Evolutionary conservation across 1,140 invertebrate genomes (phyloP), one percentile per base, ranked within the genome.

Genomic region (Diorhabda elongata): DNA sequence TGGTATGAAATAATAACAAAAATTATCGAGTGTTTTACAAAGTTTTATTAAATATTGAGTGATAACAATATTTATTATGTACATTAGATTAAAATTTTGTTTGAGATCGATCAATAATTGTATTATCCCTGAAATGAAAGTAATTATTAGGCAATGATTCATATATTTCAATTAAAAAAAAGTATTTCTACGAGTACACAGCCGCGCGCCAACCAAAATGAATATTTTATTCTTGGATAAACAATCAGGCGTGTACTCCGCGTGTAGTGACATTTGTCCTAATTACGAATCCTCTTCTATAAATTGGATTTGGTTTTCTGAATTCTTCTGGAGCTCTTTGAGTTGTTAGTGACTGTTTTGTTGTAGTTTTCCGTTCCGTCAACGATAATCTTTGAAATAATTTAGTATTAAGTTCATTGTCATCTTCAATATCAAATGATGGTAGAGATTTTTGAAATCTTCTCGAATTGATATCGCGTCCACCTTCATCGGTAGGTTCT

Each of bases 201-300:
- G 52, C 52, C n/a, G 1, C 52, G 26, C 26, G 26, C 26, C 26
- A 26, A 26, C 26, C 26, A 26, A 26, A 26, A 26, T 26, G 2
- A 56, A 56, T 7, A 7, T 56, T 7, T 56, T n/a, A 7, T 56
- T 56, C n/a, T 56, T 56, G 6, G n/a, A 56, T 56, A 56, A n/a
- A 7, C 6, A 7, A 26, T 60, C 6, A 9, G 42, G 5, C 2
- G 6, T 56, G 45, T 42, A 44, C 42, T 41, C 45, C 52, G 11
- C 41, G 63, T 8, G 26, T 69, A 45, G 73, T 76, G 9, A 75
- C 65, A 58, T 76, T 77, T 52, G 76, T 74, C 26, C 74, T 68
- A 1, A 70, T 75, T 42, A 78, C 71, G 43, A 74, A 75, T 58
- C 75, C 69, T 67, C 68, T 71, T 69, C 73, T 67, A 68, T 72